Evolutionary conservation across 23 tunicate genomes (phyloP).

Genomic region (Ascidia mentula): DNA sequence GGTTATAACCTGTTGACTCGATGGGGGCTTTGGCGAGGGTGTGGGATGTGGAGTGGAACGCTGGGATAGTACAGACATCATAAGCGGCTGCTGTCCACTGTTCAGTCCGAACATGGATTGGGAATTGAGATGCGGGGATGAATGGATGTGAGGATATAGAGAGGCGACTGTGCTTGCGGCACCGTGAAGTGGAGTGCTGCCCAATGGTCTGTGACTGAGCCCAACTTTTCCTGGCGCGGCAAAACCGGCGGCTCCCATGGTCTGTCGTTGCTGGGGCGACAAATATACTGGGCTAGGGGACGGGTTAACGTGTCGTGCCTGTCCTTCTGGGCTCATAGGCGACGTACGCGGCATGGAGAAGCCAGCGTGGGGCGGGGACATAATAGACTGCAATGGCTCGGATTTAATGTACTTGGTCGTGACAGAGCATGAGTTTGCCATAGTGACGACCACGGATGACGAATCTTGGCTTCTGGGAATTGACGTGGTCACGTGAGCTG

Average conservation of each 20-base stretch:
- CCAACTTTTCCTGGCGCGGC: conserved; percentile 53
- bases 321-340: background rate
- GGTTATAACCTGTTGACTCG: background rate
- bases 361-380: background rate
- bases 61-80: conserved; percentile 74
- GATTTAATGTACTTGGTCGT: conserved; percentile 8
- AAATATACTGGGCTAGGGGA: conserved; percentile 12
- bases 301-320: background rate
- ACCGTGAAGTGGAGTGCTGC: conserved; percentile 15
- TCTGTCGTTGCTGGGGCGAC: conserved; percentile 33
- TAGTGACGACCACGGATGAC: background rate
- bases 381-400: background rate
- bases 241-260: conserved; percentile 67
- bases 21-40: background rate
- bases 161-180: conserved; percentile 19
- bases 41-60: background rate
- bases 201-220: background rate
- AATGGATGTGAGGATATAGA: conserved; percentile 67
- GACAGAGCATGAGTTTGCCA: background rate
- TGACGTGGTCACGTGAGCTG: background rate
- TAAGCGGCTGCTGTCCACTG: conserved; percentile 48
- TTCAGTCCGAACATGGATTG: conserved; percentile 23
- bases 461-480: background rate
- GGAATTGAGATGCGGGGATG: conserved; percentile 44
- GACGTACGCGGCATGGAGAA: background rate